phyloP scores from a whole-genome alignment of 2,888 invertebrate genomes.

The Cistogaster globosa region DNA sequence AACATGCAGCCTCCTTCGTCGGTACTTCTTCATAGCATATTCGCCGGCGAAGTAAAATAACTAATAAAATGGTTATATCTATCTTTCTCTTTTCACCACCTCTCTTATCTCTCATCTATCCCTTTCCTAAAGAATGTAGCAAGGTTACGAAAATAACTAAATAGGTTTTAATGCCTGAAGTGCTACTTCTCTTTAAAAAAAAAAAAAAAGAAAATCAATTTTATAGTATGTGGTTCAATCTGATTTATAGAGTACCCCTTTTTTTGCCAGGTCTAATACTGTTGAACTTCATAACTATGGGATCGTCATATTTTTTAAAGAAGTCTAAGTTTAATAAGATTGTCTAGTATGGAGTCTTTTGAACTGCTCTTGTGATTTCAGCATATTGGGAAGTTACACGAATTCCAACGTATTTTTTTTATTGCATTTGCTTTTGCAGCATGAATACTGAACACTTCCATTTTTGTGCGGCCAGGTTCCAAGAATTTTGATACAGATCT shows the following conservation, averaged over 20 bases:
- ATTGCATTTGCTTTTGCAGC: not conserved
- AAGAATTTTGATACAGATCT: slow-evolving; percentile 2
- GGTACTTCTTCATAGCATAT: no score
- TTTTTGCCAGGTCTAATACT: not conserved
- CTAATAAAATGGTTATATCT: no score
- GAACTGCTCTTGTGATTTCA: slow-evolving; percentile 10
- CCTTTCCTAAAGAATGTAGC: no score
- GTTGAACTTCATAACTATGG: not conserved
- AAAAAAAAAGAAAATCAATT: no score
- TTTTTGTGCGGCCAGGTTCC: not conserved
- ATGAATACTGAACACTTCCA: not conserved
- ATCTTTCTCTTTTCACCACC: no score
- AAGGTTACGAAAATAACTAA: no score
- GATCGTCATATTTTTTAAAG: not conserved
- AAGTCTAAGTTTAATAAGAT: not conserved
- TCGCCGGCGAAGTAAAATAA: no score
- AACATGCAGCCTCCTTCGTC: no score
- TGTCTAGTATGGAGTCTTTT: not conserved
- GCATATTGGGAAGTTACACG: not conserved
- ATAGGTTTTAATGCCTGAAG: no score
- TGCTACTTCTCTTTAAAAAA: no score
- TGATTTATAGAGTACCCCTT: not conserved
- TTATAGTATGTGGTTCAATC: not conserved
- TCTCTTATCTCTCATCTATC: no score
- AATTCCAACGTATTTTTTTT: slow-evolving; percentile 4